Evolutionary conservation across 2,797 vertebrate species (phyloP).

Genomic region (Siniperca scherzeri): DNA sequence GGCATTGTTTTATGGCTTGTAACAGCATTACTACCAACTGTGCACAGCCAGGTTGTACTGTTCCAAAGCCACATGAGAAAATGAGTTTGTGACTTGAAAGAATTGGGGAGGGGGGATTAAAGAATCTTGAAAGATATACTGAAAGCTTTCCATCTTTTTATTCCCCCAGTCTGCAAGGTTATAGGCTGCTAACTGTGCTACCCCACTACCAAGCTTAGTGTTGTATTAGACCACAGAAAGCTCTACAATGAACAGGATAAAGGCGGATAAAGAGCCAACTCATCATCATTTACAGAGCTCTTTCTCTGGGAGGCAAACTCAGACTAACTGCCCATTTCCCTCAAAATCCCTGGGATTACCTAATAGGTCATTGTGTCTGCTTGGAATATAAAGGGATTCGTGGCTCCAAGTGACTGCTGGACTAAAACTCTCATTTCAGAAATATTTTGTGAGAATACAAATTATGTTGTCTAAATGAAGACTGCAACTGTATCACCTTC

Average conservation of each 20-base stretch:
- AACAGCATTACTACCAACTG: conserved; percentile 54
- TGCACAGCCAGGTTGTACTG: conserved; percentile 43
- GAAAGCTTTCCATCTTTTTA: conserved; percentile 64
- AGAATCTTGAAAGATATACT: conserved; percentile 59
- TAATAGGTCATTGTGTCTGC: conserved; percentile 83
- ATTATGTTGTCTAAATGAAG: conserved; percentile 44
- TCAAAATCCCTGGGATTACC: conserved; percentile 84
- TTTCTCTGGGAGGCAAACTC: conserved; percentile 73
- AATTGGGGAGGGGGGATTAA: conserved; percentile 34
- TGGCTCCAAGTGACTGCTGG: conserved; percentile 37
- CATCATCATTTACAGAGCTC: conserved; percentile 82
- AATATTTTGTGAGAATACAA: conserved; percentile 59
- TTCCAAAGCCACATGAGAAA: conserved; percentile 55
- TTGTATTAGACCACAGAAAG: conserved; percentile 69
- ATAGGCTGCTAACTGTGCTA: conserved; percentile 46
- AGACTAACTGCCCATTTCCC: conserved; percentile 82
- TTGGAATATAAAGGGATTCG: conserved; percentile 68
- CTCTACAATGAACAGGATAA: conserved; percentile 76
- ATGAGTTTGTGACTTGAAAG: conserved; percentile 55
- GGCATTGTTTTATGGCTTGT: conserved; percentile 69
- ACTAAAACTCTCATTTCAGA: conserved; percentile 54
- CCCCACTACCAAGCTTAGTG: conserved; percentile 54
- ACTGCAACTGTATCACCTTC: conserved; percentile 8
- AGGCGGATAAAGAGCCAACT: conserved; percentile 78
- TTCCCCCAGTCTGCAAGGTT: conserved; percentile 47